A percentile compares a stretch with the other conserved stretches of the same genome.
These are phyloP conservation scores for Furcula furcula DNA, from an alignment of 2,888 invertebrate species.

Conservation along the genomic window DNA sequence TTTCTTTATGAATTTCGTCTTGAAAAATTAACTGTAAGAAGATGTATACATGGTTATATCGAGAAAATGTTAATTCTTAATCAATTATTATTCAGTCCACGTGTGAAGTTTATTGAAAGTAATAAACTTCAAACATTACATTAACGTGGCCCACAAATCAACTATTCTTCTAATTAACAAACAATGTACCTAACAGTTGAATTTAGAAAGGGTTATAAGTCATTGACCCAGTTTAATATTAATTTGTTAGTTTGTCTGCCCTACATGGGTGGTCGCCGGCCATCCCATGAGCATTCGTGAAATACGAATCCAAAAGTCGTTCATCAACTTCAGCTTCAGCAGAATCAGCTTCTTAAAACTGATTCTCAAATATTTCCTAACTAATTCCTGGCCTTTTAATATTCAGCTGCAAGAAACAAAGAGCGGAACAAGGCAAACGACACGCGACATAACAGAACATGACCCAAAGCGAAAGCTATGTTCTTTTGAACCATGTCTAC, in stretches of 20 bases:
- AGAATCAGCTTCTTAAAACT: too few species aligned
- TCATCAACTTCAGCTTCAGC: too few species aligned
- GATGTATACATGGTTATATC: too few species aligned
- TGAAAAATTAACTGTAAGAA: too few species aligned
- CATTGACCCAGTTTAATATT: conserved; percentile 2
- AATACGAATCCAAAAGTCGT: too few species aligned
- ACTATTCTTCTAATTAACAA: conserved; percentile 25
- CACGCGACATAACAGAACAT: conserved; percentile 2
- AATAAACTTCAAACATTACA: too few species aligned
- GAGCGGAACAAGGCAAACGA: neutral
- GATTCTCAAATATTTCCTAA: neutral
- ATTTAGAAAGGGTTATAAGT: conserved; percentile 14
- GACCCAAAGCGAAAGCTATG: conserved; percentile 10
- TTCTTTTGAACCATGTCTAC: conserved; percentile 21
- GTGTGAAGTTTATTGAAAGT: conserved; percentile 11
- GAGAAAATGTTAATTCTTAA: conserved; percentile 3
- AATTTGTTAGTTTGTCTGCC: neutral
- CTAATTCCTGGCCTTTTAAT: neutral
- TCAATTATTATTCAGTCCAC: conserved; percentile 13
- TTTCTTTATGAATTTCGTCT: too few species aligned
- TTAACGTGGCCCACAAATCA: conserved; percentile 17
- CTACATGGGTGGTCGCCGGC: too few species aligned
- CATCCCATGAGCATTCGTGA: too few species aligned
- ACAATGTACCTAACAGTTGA: conserved; percentile 19
- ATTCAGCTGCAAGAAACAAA: neutral